A percentile compares a stretch with the other conserved stretches of the same genome.
Conservation (phyloP, 2,888 invertebrate genomes). For the Trachelus tabidus region DNA sequence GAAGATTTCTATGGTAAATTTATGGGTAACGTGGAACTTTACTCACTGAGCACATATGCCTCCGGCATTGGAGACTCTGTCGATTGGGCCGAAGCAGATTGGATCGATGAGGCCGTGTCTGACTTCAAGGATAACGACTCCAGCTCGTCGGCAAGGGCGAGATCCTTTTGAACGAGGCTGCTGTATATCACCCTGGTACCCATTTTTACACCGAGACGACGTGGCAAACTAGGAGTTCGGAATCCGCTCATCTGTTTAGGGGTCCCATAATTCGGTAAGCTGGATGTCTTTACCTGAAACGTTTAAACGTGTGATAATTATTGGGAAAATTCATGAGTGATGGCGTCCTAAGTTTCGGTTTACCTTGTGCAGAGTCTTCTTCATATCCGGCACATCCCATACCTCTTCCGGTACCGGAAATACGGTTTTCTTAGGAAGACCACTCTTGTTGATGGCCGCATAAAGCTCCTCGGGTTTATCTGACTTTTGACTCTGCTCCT, state of each 20-base stretch:
- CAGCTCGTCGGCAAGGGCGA: conserved; percentile 56
- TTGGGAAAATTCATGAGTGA: background rate
- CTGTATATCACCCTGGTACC: conserved; percentile 77
- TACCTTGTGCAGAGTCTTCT: conserved; percentile 48
- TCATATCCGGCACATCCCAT: conserved; percentile 53
- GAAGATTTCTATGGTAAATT: background rate
- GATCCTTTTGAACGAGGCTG: conserved; percentile 51
- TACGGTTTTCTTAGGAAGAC: conserved; percentile 44
- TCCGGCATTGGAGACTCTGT: conserved; percentile 66
- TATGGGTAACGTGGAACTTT: background rate
- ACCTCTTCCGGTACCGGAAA: conserved; percentile 56
- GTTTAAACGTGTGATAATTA: background rate
- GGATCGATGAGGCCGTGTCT: conserved; percentile 58
- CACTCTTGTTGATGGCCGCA: conserved; percentile 61
- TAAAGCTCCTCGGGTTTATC: conserved; percentile 68
- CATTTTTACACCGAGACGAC: conserved; percentile 79
- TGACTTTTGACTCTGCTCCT: conserved; percentile 57
- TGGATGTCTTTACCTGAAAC: conserved; percentile 55
- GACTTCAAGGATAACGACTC: conserved; percentile 60
- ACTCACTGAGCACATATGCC: conserved; percentile 70
- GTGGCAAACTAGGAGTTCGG: conserved; percentile 56
- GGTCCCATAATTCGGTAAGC: conserved; percentile 57
- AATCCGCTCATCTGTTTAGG: conserved; percentile 50
- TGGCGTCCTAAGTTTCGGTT: background rate
- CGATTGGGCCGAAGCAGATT: conserved; percentile 57